Base-by-base conservation (phyloP, 2,888 invertebrate genomes). In the Xylocampa areola region DNA sequence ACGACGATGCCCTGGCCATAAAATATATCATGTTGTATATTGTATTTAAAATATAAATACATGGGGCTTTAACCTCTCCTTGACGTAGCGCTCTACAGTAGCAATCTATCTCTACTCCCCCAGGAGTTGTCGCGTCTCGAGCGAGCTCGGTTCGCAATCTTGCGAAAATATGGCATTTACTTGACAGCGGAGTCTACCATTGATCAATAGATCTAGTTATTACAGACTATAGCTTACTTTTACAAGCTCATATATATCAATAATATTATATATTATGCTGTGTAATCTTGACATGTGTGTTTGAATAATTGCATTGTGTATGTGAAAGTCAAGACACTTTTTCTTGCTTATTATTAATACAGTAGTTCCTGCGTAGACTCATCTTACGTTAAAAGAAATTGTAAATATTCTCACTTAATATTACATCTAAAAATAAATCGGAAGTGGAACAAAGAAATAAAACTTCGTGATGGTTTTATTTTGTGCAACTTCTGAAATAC, bases 81-180 rank as follows among this genome's bases (percentile, higher is more conserved):
- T 57, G 75, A 73, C 79, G 69, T 72, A 79, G 68, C 76, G 76
- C 69, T 81, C 76, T 78, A 80, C 82, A 81, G 80, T 81, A 76
- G 85, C 86, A 85, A 87, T 87, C 79, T 85, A 84, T 86, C 80
- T 80, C 75, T 59, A 61, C 67, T 85, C 88, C 85, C 86, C 47
- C 58, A 73, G 85, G 88, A 80, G 77, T 78, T 80, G 79, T 82
- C 81, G 70, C 68, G 73, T 66, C 73, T 66, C 73, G 68, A 68
- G 59, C 59, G 51, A 70, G 67, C 76, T 61, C 68, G 70, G 51
- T 74, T 85, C 71, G 73, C 77, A 79, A 76, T 76, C 73, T 82
- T 73, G 76, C 73, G 74, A 80, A 85, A 86, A 87, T 85, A 83
- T 85, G 79, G 75, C 82, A 77, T 79, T 84, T 80, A 77, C 79